Evolutionary conservation across 2,888 invertebrate species (phyloP), one percentile per base, ranked within the genome.

Genomic region (Amphimallon solstitiale): DNA sequence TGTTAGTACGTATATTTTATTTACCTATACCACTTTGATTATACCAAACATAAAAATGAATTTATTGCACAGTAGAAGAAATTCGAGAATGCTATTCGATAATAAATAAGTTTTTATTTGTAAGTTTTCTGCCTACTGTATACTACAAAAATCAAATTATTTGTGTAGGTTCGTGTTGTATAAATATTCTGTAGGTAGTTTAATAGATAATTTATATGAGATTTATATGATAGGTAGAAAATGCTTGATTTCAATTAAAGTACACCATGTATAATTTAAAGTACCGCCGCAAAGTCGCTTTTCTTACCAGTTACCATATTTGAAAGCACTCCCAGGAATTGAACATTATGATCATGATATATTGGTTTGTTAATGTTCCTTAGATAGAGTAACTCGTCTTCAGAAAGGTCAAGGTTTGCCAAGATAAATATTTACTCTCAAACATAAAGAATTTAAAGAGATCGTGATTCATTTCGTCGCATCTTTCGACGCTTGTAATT

Each of bases 271-370:
- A 56, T 40, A 56, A 56, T 43, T 43, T 29, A 56, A 56, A 43
- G 23, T 15, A 14, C 56, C 12, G 9, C 23, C n/a, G 40, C 43
- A 10, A 29, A 40, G 56, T 43, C 56, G 40, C 40, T 43, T 56
- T 14, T 29, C 56, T 43, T 43, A 14, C 56, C 40, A 56, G 56
- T 56, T 43, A 56, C 56, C 56, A 56, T 56, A 56, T 56, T 56
- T 56, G 56, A 49, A 14, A 12, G 21, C 12, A 43, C 17, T 40
- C 56, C 19, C 45, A 45, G 19, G 17, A 45, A 45, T 10, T 15
- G 19, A 10, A 7, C 10, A 2, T 45, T 45, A 45, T 19, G 19
- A 19, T 17, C 48, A 29, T 23, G 40, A 56, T 56, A 40, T 56
- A 56, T 56, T 29, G 43, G 38, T 43, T 23, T 19, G 56, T 14